Evolutionary conservation across 2,888 invertebrate species (phyloP).

Genomic region (Anoplius nigerrimus): DNA sequence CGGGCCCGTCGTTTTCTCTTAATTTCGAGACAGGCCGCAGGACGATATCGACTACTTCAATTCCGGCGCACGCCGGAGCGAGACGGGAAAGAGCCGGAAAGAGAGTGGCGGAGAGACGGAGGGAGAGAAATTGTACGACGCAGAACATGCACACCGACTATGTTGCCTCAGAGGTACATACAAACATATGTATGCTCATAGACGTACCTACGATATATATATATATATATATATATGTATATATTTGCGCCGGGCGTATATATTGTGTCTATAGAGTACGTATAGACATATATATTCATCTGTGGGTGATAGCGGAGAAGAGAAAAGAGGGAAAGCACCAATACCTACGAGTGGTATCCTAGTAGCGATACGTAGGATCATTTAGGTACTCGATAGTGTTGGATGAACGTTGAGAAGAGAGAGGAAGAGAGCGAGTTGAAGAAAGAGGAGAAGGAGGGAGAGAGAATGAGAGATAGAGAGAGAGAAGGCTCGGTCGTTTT

Average conservation of each 20-base stretch:
- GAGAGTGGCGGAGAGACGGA: constrained; percentile 9
- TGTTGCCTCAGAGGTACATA: too few relatives aligned
- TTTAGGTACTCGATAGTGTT: constrained; percentile 8
- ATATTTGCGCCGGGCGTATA: too few relatives aligned
- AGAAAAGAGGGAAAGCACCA: constrained; percentile 30
- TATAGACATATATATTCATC: background rate
- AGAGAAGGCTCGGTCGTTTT: constrained; percentile 13
- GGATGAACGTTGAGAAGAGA: constrained; percentile 6
- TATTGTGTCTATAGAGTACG: too few relatives aligned
- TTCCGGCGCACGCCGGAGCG: constrained; percentile 53
- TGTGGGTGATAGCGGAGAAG: background rate
- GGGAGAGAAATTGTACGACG: constrained; percentile 18
- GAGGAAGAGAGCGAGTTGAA: constrained; percentile 16
- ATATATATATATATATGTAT: too few relatives aligned
- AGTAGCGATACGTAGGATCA: constrained; percentile 35
- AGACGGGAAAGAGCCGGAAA: constrained; percentile 20
- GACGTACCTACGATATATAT: too few relatives aligned
- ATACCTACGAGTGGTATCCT: constrained; percentile 43
- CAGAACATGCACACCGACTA: background rate
- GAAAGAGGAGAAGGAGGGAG: constrained; percentile 12
- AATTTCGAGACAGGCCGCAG: constrained; percentile 70
- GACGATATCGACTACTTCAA: constrained; percentile 72
- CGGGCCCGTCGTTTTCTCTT: constrained; percentile 61
- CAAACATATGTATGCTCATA: too few relatives aligned
- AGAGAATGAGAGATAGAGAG: constrained; percentile 12